Evolutionary conservation across 2,797 vertebrate species (phyloP).

Genomic region (Manis pentadactyla): DNA sequence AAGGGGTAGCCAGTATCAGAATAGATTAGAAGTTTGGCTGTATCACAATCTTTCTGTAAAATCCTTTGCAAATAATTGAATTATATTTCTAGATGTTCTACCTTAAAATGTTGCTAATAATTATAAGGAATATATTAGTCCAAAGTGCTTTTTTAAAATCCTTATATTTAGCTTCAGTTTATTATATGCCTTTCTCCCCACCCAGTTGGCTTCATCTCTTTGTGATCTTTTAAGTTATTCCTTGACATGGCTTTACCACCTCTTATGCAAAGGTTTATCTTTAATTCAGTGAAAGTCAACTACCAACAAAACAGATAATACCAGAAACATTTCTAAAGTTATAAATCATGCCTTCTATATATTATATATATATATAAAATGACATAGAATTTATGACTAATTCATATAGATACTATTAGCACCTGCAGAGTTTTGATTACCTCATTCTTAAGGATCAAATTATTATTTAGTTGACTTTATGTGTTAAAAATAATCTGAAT

Average conservation of each 20-base stretch:
- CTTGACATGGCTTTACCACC: not conserved
- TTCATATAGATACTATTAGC: conserved; percentile 68
- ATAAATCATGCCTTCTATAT: conserved; percentile 70
- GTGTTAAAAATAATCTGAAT: not conserved
- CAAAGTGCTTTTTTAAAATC: not conserved
- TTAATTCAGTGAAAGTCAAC: conserved; percentile 14
- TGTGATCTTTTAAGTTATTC: not conserved
- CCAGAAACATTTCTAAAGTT: conserved; percentile 2
- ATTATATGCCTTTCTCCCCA: not conserved
- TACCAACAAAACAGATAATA: conserved; percentile 33
- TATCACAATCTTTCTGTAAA: not conserved
- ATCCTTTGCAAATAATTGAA: not conserved
- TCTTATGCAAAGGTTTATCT: conserved; percentile 18
- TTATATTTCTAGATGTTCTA: not conserved
- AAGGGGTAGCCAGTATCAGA: not conserved
- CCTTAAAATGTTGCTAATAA: not conserved
- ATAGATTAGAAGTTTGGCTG: not conserved
- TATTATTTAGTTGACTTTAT: not conserved
- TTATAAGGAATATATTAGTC: not conserved
- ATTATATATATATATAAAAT: conserved; percentile 51
- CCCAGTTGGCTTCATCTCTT: not conserved
- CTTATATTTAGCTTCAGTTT: not conserved
- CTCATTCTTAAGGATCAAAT: conserved; percentile 43
- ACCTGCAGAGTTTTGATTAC: conserved; percentile 76
- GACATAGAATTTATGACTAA: conserved; percentile 62